A percentile compares a stretch with the other conserved stretches of the same genome.
phyloP scores from a whole-genome alignment of 2,113 vertebrate species.

The Anseranas semipalmata region DNA sequence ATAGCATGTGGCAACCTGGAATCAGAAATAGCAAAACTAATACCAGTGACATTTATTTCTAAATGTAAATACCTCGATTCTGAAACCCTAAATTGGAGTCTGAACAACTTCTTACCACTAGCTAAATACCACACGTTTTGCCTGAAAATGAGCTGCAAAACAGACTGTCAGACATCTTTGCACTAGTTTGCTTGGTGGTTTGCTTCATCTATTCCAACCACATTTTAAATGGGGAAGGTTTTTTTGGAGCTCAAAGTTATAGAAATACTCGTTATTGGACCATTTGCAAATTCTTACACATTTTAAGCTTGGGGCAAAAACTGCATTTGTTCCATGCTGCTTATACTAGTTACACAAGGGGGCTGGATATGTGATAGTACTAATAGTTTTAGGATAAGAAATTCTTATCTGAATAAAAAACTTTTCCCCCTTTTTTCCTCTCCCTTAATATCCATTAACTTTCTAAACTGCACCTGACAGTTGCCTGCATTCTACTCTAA shows the following conservation, averaged over 20 bases:
- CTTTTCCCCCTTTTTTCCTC: neutral
- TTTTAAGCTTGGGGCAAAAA: neutral
- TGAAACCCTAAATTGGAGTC: neutral
- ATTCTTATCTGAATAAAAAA: neutral
- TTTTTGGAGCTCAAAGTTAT: neutral
- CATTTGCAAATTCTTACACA: neutral
- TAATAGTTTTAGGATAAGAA: neutral
- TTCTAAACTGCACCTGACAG: neutral
- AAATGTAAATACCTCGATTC: neutral
- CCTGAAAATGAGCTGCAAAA: neutral
- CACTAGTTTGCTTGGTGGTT: neutral
- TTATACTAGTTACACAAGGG: neutral
- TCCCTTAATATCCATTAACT: neutral
- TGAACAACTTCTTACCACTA: neutral
- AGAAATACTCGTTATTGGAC: neutral
- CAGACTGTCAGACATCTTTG: neutral
- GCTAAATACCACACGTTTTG: neutral
- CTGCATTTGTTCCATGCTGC: neutral
- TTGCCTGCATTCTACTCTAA: neutral
- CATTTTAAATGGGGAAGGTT: neutral
- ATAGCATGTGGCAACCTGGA: neutral
- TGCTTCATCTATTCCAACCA: neutral
- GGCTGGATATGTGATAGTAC: neutral
- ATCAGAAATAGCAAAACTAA: neutral
- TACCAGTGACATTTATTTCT: neutral